phyloP scores from a whole-genome alignment of 2,797 vertebrate genomes.

The Yasuhikotakia modesta region DNA sequence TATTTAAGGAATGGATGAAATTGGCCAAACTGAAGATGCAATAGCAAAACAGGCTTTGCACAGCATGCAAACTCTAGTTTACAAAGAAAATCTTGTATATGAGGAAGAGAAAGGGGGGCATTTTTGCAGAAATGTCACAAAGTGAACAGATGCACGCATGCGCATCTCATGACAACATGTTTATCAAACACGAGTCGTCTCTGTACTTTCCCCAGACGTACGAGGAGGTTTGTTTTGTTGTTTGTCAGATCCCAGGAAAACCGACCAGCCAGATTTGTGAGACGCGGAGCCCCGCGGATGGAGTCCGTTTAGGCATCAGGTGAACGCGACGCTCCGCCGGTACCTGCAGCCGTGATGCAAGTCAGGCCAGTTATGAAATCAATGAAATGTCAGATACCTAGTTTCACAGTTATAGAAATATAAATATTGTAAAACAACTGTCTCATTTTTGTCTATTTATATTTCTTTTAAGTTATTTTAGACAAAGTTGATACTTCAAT shows the following conservation, averaged over 20 bases:
- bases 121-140: conserved; percentile 1
- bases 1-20: too few relatives aligned
- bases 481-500: too few relatives aligned
- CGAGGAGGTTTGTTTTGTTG: neutral
- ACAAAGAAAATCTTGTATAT: neutral
- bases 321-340: conserved; percentile 27
- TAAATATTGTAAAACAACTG: too few relatives aligned
- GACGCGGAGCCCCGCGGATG: too few relatives aligned
- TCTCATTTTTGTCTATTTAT: too few relatives aligned
- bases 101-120: neutral
- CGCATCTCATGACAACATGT: conserved; percentile 17
- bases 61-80: too few relatives aligned
- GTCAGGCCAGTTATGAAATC: neutral
- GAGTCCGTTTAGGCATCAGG: too few relatives aligned
- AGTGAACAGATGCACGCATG: neutral
- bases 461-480: too few relatives aligned
- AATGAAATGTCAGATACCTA: neutral
- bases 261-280: neutral
- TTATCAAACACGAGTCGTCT: conserved; percentile 11
- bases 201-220: neutral
- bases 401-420: neutral
- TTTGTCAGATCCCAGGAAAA: neutral
- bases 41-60: neutral
- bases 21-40: too few relatives aligned
- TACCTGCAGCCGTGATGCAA: neutral